Evolutionary conservation across 2,797 vertebrate genomes (phyloP), one percentile per base, ranked within the genome.

Genomic region (Xenops minutus): DNA sequence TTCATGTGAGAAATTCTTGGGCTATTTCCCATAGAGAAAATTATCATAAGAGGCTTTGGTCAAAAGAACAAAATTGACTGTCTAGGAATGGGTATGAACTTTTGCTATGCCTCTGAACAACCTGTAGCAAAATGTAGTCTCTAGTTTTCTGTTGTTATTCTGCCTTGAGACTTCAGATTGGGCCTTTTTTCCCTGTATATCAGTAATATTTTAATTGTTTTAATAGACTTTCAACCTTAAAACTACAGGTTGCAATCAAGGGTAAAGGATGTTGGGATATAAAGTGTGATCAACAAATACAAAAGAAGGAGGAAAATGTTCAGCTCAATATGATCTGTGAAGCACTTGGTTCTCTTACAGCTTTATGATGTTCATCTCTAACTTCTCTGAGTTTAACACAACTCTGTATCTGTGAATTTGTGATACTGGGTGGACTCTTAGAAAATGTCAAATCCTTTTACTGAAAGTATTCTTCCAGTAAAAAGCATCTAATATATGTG

Each of bases 151-250:
- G 24, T 44, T 79, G 2, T 46, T 71, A 6, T 80, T 77, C n/a
- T 69, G 14, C 34, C 9, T 39, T 73, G 32, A 23, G 19, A 61
- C 17, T 88, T 37, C 19, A 32, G n/a, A 46, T 8, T 32, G 27
- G 16, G 23, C 8, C 4, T 3, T 1, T 34, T 58, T 71, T 68
- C 48, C 12, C 20, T 39, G 16, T 68, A 22, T 0, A 0, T 49
- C 10, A 8, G 5, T 49, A 61, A 71, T 37, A 46, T 41, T 72
- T n/a, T 59, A 15, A 5, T 77, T 61, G 34, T 34, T 49, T 58
- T 82, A 30, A 64, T 23, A 68, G 49, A 46, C 23, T 52, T 83
- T 72, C 37, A 78, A 51, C 7, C 18, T 32, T 34, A 9, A 43
- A 82, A 48, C 24, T 78, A 21, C 34, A 61, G 34, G 20, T 39